Evolutionary conservation across 2,113 vertebrate genomes (phyloP), one percentile per base, ranked within the genome.

Genomic region (Setophaga coronata): DNA sequence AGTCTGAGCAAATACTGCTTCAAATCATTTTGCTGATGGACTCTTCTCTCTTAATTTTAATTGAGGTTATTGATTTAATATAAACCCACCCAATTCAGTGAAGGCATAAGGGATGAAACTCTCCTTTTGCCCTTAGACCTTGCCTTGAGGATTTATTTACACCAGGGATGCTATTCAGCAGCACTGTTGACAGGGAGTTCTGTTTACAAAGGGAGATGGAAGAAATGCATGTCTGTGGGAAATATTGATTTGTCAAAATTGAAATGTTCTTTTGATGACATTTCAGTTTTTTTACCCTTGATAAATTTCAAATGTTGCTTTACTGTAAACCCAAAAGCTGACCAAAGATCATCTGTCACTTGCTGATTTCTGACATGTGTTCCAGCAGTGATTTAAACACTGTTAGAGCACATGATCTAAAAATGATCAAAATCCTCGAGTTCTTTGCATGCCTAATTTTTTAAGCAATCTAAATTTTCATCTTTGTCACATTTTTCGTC

Each of bases 131-230:
- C 9, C 15, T 69, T 61, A 65, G 77, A 81, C 45, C 61, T 43
- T 60, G 57, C 48, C 54, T 56, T 76, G 48, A 94, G 70, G 62
- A 80, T 93, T 90, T 71, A 64, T 82, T 92, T 89, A 33, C 33
- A 34, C n/a, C 45, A 67, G 15, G 26, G 62, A 50, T 94, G 40
- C 40, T 78, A 28, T 54, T 94, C 84, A 67, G 29, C 83, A 79
- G 73, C 15, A 21, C 84, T 89, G 70, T 96, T 74, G 71, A 65
- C 74, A 85, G 62, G 1, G 1, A 43, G 91, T 96, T 96, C 78
- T 94, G 81, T 97, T 97, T 97, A 97, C 86, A 90, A 82, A 95
- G 66, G 29, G 56, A 85, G 36, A 18, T 65, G 45, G 66, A 93
- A 90, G 60, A 85, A 90, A 80, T 77, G 78, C 29, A 19, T 26